Evolutionary conservation across 2,888 invertebrate genomes (phyloP), one percentile per base, ranked within the genome.

Genomic region (Lasioglossum vierecki): DNA sequence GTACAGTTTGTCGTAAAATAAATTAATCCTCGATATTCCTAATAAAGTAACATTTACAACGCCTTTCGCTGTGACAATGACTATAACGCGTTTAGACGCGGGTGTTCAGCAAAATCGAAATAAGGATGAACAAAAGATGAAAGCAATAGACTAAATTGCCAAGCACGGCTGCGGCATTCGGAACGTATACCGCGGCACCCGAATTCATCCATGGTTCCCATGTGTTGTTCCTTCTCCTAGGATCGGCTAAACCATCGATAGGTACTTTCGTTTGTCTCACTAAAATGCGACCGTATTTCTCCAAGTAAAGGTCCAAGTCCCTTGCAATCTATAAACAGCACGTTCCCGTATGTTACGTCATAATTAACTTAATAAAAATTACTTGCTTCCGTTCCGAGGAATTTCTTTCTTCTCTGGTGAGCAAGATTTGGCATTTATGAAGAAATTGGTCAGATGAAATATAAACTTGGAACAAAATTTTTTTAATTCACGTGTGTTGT

Each of bases 181-280:
- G 92, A 6, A 87, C 82, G 77, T 91, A 89, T 0, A 88, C 63
- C 26, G 87, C 79, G 2, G 88, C 80, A 9, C 89, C 90, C 2
- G 92, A 85, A 26, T 84, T 89, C 15, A 95, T 86, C 97, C 97
- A 97, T 0, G 97, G 96, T 72, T 96, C 96, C 97, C 98, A 98
- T 0, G 96, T 96, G 91, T 97, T 97, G 93, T 97, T 96, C 94
- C 96, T 97, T 89, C 96, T 96, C 70, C 96, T 96, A 0, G 98
- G 98, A 93, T 98, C 97, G 0, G 97, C 97, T 83, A 95, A 94
- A 89, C 91, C 93, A 68, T 95, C 94, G 15, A 94, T 87, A 5
- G 93, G 92, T 22, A 92, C 73, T 44, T 82, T 89, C 0, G 88
- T 72, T 49, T 95, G 95, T 0, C 88, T 89, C 18, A 85, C 79